These are phyloP conservation scores for Bombus pyrosoma DNA, from an alignment of 1,140 invertebrate genomes.

Conservation along the genomic window DNA sequence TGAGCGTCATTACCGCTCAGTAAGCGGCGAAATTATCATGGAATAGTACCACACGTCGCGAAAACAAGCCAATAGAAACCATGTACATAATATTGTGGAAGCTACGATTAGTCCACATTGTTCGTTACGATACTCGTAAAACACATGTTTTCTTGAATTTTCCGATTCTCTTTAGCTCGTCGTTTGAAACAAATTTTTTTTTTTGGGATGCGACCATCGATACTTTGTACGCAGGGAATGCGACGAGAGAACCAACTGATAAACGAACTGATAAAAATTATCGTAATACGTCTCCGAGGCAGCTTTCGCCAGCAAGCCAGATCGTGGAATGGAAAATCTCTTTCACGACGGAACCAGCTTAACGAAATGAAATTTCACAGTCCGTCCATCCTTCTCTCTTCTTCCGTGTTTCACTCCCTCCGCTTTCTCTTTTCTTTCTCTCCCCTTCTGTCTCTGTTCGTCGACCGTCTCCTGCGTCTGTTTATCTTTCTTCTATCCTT, in stretches of 20 bases:
- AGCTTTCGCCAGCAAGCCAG: constrained; percentile 20
- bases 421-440: background rate
- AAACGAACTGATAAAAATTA: constrained; percentile 51
- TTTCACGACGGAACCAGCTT: constrained; percentile 53
- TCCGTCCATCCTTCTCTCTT: constrained; percentile 1
- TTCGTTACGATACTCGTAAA: constrained; percentile 63
- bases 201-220: too few species aligned
- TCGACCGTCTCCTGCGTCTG: constrained; percentile 2
- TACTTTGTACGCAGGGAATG: background rate
- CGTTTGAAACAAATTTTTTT: background rate
- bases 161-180: background rate
- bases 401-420: background rate
- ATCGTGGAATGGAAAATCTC: constrained; percentile 58
- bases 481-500: constrained; percentile 26
- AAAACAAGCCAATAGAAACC: constrained; percentile 38
- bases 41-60: background rate
- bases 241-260: constrained; percentile 2
- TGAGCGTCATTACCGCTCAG: constrained; percentile 41
- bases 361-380: constrained; percentile 64
- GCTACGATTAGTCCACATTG: constrained; percentile 55
- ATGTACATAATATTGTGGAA: constrained; percentile 64
- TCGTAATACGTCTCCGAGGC: constrained; percentile 42
- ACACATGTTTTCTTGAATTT: constrained; percentile 12
- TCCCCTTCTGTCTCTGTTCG: constrained; percentile 2
- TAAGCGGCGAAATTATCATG: constrained; percentile 40